Evolutionary conservation across 2,797 vertebrate genomes (phyloP).

Genomic region (Neosalanx taihuensis): DNA sequence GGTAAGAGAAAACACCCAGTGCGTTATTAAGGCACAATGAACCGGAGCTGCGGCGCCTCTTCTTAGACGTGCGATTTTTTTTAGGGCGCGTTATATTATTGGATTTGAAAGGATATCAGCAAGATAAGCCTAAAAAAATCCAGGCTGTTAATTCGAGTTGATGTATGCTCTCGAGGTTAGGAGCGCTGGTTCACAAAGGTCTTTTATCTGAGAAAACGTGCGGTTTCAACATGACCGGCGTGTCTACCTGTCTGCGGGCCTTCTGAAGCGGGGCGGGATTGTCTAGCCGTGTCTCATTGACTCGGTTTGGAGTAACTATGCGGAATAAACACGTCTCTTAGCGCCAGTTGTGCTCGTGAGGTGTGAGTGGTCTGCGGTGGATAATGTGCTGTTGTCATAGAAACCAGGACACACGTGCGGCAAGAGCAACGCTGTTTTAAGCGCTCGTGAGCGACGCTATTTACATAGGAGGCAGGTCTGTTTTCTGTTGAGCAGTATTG

Average conservation of each 20-base stretch:
- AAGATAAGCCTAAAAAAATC: neutral
- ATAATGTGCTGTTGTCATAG: constrained; percentile 58
- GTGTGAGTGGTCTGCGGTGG: constrained; percentile 42
- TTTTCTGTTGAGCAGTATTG: too few relatives aligned
- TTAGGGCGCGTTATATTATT: constrained; percentile 24
- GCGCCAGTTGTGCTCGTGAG: constrained; percentile 24
- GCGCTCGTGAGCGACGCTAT: neutral
- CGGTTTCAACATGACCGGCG: neutral
- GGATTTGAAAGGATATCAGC: constrained; percentile 3
- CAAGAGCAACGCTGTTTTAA: constrained; percentile 8
- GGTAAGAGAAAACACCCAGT: constrained; percentile 63
- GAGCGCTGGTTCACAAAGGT: constrained; percentile 23
- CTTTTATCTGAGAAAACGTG: neutral
- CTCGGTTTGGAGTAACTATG: too few relatives aligned
- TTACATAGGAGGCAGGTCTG: too few relatives aligned
- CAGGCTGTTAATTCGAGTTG: neutral
- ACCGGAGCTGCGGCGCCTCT: constrained; percentile 12
- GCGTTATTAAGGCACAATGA: constrained; percentile 32
- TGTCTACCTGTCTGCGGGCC: constrained; percentile 28
- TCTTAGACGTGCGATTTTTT: neutral
- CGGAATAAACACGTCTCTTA: neutral
- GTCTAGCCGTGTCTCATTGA: neutral
- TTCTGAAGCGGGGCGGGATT: constrained; percentile 34
- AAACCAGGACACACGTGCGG: constrained; percentile 51
- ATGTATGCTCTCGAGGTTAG: constrained; percentile 5